phyloP scores from a whole-genome alignment of 2,888 invertebrate genomes.

The Lithophane leautieri region DNA sequence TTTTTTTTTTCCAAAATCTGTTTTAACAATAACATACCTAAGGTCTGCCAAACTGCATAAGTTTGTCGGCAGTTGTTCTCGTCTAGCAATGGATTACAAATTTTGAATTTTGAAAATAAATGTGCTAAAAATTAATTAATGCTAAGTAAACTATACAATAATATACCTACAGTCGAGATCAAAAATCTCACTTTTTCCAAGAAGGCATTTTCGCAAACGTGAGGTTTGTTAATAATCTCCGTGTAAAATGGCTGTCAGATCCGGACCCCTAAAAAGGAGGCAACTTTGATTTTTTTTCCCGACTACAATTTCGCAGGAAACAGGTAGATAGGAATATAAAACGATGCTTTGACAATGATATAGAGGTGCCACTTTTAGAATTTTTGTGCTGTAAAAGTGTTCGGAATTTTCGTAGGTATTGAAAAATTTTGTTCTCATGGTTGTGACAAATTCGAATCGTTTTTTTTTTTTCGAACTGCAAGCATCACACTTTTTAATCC shows the following conservation, averaged over 20 bases:
- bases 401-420: not conserved
- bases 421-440: not conserved
- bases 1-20: no score
- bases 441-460: not conserved
- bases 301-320: constrained; percentile 5
- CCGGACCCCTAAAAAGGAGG: not conserved
- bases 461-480: not conserved
- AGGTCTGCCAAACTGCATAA: no score
- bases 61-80: no score
- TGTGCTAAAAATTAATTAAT: no score
- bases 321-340: constrained; percentile 25
- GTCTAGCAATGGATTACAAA: no score
- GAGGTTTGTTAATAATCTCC: not conserved
- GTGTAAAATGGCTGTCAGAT: not conserved
- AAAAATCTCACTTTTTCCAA: no score
- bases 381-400: not conserved
- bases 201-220: no score
- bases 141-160: no score
- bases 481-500: not conserved
- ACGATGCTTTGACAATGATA: constrained; percentile 25
- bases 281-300: constrained; percentile 4
- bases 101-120: no score
- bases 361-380: constrained; percentile 8
- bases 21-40: no score
- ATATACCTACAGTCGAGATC: no score